Conservation (phyloP, 2,797 vertebrate genomes). For the Pachyuromys duprasi region DNA sequence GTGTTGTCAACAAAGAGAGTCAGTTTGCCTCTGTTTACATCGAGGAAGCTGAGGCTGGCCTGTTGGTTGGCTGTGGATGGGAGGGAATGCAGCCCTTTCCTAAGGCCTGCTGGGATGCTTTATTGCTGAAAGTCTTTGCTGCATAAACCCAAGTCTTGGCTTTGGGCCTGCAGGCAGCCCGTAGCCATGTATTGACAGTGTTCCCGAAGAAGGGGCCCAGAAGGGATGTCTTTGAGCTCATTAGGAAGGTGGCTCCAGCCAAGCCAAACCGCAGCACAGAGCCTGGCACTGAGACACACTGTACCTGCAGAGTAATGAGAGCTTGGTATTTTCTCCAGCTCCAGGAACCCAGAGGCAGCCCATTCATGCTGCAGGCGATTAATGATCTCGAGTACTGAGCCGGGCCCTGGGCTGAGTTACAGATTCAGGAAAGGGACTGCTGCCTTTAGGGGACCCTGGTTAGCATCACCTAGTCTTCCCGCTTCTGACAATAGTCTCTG, state of each 20-base stretch:
- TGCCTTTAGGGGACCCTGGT: not conserved
- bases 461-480: not conserved
- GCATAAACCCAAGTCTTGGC: conserved; percentile 19
- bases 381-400: not conserved
- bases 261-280: conserved; percentile 39
- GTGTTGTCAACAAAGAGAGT: not conserved
- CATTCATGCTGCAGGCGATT: not conserved
- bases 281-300: not conserved
- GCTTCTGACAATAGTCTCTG: not conserved
- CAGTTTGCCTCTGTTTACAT: not conserved
- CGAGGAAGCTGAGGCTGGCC: not conserved
- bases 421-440: not conserved
- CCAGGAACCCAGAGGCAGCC: not conserved
- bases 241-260: conserved; percentile 33
- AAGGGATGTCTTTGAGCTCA: not conserved
- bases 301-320: not conserved
- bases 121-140: not conserved
- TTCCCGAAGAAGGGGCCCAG: not conserved
- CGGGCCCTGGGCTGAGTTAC: not conserved
- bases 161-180: conserved; percentile 14
- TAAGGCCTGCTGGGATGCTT: not conserved
- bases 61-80: not conserved
- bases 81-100: not conserved
- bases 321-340: not conserved
- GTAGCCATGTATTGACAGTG: not conserved